Base-by-base conservation (phyloP, 2,888 invertebrate genomes). In the Gastracanthus pulcherrimus region DNA sequence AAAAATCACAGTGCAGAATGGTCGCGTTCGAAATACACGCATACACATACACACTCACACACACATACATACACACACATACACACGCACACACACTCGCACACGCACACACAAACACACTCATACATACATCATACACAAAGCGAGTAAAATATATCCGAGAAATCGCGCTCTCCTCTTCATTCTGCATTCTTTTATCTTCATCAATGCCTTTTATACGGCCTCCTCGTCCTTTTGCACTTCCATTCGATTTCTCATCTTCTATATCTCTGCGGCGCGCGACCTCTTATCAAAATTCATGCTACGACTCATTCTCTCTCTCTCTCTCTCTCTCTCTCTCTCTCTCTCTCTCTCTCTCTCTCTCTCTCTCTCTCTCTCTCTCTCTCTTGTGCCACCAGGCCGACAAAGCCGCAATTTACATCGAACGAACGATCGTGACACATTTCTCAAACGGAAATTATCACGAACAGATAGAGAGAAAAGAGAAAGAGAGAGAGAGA, bases 361-460 rank as follows among this genome's bases (percentile, higher is more conserved):
- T n/a, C n/a, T n/a, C 38, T 66, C 71, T 2, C 31, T 6, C 19
- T 29, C 77, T 70, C 36, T 26, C 51, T 26, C 36, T 6, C 70
- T 41, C 23, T 7, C 74, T 11, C 26, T n/a, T 26, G 13, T 34
- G 9, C 70, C 31, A 9, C 51, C 62, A 7, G n/a, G 34, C 41
- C 38, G 64, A 75, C 62, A 70, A 64, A 78, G 77, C 76, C 75
- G 82, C 74, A 76, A 82, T 80, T 80, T 74, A 74, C 80, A 80
- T 80, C 36, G 74, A 51, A 36, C 72, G 67, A 80, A 67, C 80
- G 67, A 74, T 74, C 80, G 80, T 74, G 80, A 74, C 74, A 75
- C 74, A 80, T 74, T 80, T 80, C 80, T 80, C 80, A 67, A 80
- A 80, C 80, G 80, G 80, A 80, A 80, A 80, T 80, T 74, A 80